A percentile compares a stretch with the other conserved stretches of the same genome.
Evolutionary conservation across 2,797 vertebrate genomes (phyloP).

Genomic region (Semotilus atromaculatus): DNA sequence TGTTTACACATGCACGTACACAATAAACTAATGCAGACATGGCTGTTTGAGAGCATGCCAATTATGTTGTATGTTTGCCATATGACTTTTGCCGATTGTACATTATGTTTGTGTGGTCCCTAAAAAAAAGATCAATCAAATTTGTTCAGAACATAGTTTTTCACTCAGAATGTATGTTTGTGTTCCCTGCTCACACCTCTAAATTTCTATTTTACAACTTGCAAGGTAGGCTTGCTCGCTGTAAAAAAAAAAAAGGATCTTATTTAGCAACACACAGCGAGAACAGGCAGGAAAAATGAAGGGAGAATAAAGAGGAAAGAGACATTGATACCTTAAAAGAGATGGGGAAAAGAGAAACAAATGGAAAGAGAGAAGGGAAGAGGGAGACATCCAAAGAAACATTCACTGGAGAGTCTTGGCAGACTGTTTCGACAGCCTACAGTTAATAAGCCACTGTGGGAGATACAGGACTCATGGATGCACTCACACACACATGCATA

Average conservation of each 20-base stretch:
- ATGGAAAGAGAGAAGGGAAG: conserved; percentile 25
- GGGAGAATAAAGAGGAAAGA: conserved; percentile 10
- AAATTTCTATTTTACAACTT: conserved; percentile 25
- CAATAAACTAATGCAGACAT: conserved; percentile 51
- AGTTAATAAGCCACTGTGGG: conserved; percentile 46
- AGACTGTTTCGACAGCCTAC: conserved; percentile 31
- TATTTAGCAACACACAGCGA: conserved; percentile 3
- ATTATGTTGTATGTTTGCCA: conserved; percentile 45
- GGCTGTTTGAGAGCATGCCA: conserved; percentile 24
- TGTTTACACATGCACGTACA: not conserved
- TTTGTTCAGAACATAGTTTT: not conserved
- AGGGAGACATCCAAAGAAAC: conserved; percentile 26
- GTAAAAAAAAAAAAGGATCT: not conserved
- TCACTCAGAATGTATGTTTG: conserved; percentile 11
- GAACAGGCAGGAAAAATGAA: not conserved
- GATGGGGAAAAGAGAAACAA: conserved; percentile 54
- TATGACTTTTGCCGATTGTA: conserved; percentile 61
- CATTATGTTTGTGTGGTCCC: conserved; percentile 57
- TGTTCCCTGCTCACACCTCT: not conserved
- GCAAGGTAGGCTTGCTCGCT: not conserved
- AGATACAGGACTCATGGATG: conserved; percentile 16
- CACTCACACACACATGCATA: conserved; percentile 3
- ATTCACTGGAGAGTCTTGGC: conserved; percentile 27
- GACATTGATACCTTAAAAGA: conserved; percentile 5
- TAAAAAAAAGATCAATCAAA: conserved; percentile 24